Evolutionary conservation across 2,888 invertebrate species (phyloP).

Genomic region (Isotomurus palustris): DNA sequence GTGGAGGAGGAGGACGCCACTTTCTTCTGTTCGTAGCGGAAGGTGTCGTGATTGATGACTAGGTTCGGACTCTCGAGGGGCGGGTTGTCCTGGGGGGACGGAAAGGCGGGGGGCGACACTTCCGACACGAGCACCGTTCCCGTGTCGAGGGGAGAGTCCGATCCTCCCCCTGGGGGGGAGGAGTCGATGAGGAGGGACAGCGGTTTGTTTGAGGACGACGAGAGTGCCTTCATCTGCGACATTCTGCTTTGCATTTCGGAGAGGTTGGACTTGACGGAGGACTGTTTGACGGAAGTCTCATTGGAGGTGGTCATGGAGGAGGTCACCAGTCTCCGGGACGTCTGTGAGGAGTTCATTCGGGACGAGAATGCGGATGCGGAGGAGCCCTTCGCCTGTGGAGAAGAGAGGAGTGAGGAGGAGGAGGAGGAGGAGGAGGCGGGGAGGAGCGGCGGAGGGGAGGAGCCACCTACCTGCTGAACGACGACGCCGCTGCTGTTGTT

Average conservation of each 20-base stretch:
- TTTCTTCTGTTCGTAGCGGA: conserved; percentile 67
- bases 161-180: conserved; percentile 31
- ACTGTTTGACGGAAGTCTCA: conserved; percentile 36
- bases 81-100: conserved; percentile 28
- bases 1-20: conserved; percentile 72
- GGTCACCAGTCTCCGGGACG: conserved; percentile 34
- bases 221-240: conserved; percentile 76
- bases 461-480: too few species aligned
- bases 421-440: too few species aligned
- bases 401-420: too few species aligned
- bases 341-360: conserved; percentile 38
- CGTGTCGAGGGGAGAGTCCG: conserved; percentile 43
- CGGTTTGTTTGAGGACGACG: conserved; percentile 39
- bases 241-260: conserved; percentile 76
- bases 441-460: too few species aligned
- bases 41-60: conserved; percentile 46
- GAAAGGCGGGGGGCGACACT: conserved; percentile 38
- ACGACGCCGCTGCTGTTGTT: too few species aligned
- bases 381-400: too few species aligned
- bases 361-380: conserved; percentile 44
- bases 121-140: conserved; percentile 45
- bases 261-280: conserved; percentile 62
- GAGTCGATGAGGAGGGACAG: conserved; percentile 41
- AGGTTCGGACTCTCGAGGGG: conserved; percentile 42
- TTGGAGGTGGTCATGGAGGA: conserved; percentile 23